Evolutionary conservation across 2,888 invertebrate species (phyloP).

Genomic region (Sinodicranocentrus sp.): DNA sequence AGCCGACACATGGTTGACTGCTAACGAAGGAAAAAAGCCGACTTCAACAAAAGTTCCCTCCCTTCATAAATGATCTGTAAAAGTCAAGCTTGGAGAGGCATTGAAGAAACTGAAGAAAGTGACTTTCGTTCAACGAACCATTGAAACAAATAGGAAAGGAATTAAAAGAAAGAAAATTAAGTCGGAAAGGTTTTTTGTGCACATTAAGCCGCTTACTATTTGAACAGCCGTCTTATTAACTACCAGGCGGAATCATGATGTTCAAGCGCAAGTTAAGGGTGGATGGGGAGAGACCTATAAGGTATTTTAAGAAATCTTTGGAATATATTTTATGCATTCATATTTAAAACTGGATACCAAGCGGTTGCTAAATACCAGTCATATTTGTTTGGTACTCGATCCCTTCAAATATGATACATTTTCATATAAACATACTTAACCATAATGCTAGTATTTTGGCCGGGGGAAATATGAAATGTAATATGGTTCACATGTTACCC

Average conservation of each 20-base stretch:
- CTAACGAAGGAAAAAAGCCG: neutral
- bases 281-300: too few relatives aligned
- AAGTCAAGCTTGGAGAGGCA: neutral
- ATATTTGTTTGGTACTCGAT: too few relatives aligned
- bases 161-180: conserved; percentile 42
- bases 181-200: conserved; percentile 35
- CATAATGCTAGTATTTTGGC: too few relatives aligned
- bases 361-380: too few relatives aligned
- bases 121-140: neutral
- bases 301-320: too few relatives aligned
- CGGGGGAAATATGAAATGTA: too few relatives aligned
- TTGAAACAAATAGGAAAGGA: conserved; percentile 33
- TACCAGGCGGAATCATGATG: conserved; percentile 19
- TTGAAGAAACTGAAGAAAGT: neutral
- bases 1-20: conserved; percentile 43
- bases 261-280: too few relatives aligned
- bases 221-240: conserved; percentile 37
- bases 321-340: too few relatives aligned
- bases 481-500: too few relatives aligned
- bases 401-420: too few relatives aligned
- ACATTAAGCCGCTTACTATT: conserved; percentile 44
- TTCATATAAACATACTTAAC: too few relatives aligned
- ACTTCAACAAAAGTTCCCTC: neutral
- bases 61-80: neutral
- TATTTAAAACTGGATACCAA: too few relatives aligned